Evolutionary conservation across 2,113 vertebrate genomes (phyloP), one percentile per base, ranked within the genome.

Genomic region (Nibea albiflora): DNA sequence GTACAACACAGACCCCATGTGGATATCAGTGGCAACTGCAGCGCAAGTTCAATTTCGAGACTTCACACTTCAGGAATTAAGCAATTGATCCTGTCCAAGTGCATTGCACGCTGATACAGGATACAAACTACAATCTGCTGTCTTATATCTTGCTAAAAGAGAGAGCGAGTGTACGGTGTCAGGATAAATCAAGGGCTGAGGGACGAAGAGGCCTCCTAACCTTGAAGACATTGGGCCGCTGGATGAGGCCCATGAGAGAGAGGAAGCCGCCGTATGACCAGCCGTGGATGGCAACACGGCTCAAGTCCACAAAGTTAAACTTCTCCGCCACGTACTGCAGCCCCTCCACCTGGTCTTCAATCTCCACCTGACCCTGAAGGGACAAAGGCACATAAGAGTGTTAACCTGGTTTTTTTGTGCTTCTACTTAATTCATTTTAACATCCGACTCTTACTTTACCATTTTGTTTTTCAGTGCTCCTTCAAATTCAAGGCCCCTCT

Each of bases 181-280:
- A 68, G 4, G n/a, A 76, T 22, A 68, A 44, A 44, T 61, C 1
- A 20, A 39, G 22, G 3, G 22, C 44, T 69, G 28, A 74, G 26
- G 42, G 58, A 60, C 0, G 2, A 42, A 66, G 12, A 17, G 15
- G 8, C 11, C 1, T 60, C 11, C 94, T 92, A 70, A 98, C 98
- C 97, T 99, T 99, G 94, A 99, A 99, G 89, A 99, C 71, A 0
- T 96, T 97, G 49, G 98, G 98, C 82, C 96, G 95, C 62, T 97
- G 98, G 88, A 99, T 97, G 47, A 99, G 96, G 11, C 98, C 98
- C 98, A 99, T 98, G 89, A 99, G 97, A 16, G 98, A 98, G 3
- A 99, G 96, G 71, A 98, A 99, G 10, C 98, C 98, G 0, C 98
- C 98, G 0, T 99, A 99, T 0, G 98, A 99, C 98, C 98, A 99